Evolutionary conservation across 2,113 vertebrate species (phyloP).

Genomic region (Serilophus lunatus): DNA sequence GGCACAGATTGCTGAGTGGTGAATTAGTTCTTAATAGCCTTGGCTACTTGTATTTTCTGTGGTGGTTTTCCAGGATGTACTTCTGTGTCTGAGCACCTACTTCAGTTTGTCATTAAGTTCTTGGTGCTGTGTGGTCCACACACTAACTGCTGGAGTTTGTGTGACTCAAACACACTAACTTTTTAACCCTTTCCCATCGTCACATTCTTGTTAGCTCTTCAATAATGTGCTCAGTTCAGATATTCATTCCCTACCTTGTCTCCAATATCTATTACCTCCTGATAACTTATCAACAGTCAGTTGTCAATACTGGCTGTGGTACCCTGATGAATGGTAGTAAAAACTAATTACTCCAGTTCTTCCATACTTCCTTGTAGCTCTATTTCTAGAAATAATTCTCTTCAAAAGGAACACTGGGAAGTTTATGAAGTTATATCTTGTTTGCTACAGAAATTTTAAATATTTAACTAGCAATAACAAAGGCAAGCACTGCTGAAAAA

Average conservation of each 20-base stretch:
- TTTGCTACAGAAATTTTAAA: neutral
- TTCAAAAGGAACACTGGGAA: no score
- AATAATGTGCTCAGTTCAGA: neutral
- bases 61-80: neutral
- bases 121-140: neutral
- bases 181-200: neutral
- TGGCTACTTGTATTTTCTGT: neutral
- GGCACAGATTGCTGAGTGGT: neutral
- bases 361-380: neutral
- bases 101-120: neutral
- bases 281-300: neutral
- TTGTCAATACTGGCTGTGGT: neutral
- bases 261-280: neutral
- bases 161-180: neutral
- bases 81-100: neutral
- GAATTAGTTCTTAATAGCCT: neutral
- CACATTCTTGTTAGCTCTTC: neutral
- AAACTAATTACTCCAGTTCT: neutral
- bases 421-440: no score
- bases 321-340: neutral
- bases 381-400: neutral
- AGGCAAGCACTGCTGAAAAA: neutral
- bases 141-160: neutral
- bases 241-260: neutral
- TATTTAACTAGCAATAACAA: neutral